Evolutionary conservation across 2,888 invertebrate genomes (phyloP), one percentile per base, ranked within the genome.

Genomic region (Rutpela maculata): DNA sequence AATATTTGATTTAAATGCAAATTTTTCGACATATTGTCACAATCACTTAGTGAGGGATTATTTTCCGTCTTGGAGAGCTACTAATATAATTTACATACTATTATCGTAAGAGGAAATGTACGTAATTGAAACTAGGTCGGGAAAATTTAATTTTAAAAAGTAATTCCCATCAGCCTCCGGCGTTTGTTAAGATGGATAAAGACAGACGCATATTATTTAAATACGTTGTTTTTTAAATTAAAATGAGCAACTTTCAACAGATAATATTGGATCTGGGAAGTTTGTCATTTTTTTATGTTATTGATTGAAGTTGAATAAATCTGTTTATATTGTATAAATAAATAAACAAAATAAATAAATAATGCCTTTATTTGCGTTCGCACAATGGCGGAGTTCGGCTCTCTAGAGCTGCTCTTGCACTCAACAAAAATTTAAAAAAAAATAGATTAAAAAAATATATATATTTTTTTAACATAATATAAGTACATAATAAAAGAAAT

Each of bases 1-100:
- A 65, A 78, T 76, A 74, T 77, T 77, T 77, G 74, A 80, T 78
- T 66, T 74, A 76, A 68, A 80, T 80, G 80, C 73, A 80, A 80
- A 80, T 80, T 76, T 65, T 75, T 62, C 74, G 75, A 74, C 80
- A 80, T 80, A 78, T 73, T 80, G 80, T 77, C 75, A 80, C 80
- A 80, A 75, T 80, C 80, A 76, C 78, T 80, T 78, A 80, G 73
- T 69, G 69, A 66, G 60, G 70, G 60, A 70, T 70, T 70, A 70
- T 35, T 60, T 62, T 38, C 50, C 18, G 26, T 70, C 70, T 60
- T 62, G 60, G 57, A 69, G 43, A 50, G 56, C 70, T 70, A 43
- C 70, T 74, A 66, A 74, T 67, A 74, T 62, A 74, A 74, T 74
- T 74, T 74, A 74, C 74, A 74, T 74, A 74, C 74, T 59, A 74